Evolutionary conservation across 2,797 vertebrate genomes (phyloP).

Genomic region (Malacoctenus gilli): DNA sequence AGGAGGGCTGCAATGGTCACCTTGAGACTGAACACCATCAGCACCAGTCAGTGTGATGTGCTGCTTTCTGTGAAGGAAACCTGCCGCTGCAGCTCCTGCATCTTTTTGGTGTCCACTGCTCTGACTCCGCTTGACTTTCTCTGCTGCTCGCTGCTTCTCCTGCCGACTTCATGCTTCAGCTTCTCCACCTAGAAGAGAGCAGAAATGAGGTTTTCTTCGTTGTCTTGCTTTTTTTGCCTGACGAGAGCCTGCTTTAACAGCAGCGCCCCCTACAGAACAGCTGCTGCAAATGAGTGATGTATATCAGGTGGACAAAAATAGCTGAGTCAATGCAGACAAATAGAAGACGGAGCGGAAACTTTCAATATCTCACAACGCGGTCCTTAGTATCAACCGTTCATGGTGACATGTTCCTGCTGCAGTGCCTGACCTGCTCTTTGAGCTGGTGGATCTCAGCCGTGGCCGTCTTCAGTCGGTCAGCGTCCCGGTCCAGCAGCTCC

Average conservation of each 20-base stretch:
- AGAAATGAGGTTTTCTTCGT: too few species aligned
- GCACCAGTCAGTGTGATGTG: not conserved
- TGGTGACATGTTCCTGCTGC: too few species aligned
- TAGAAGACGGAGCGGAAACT: too few species aligned
- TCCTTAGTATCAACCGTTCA: too few species aligned
- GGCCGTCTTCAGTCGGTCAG: slow-evolving; percentile 84
- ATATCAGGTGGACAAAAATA: too few species aligned
- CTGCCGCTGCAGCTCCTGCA: slow-evolving; percentile 90
- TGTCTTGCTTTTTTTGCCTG: too few species aligned
- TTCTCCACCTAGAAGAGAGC: slow-evolving; percentile 84
- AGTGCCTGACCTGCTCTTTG: slow-evolving; percentile 81
- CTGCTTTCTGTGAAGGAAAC: slow-evolving; percentile 44
- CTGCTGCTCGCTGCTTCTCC: slow-evolving; percentile 79
- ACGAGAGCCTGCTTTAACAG: too few species aligned
- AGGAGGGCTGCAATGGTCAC: too few species aligned
- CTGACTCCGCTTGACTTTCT: slow-evolving; percentile 82
- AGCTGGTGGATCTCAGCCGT: slow-evolving; percentile 86
- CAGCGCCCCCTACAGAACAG: too few species aligned
- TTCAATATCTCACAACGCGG: too few species aligned
- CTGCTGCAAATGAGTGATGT: too few species aligned
- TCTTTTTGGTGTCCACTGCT: slow-evolving; percentile 84
- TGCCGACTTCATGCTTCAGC: slow-evolving; percentile 82
- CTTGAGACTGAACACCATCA: not conserved
- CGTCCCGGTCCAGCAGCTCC: slow-evolving; percentile 89
- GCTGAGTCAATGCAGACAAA: too few species aligned